phyloP scores from a whole-genome alignment of 2,888 invertebrate species.

The Tetheella fluctuosa region DNA sequence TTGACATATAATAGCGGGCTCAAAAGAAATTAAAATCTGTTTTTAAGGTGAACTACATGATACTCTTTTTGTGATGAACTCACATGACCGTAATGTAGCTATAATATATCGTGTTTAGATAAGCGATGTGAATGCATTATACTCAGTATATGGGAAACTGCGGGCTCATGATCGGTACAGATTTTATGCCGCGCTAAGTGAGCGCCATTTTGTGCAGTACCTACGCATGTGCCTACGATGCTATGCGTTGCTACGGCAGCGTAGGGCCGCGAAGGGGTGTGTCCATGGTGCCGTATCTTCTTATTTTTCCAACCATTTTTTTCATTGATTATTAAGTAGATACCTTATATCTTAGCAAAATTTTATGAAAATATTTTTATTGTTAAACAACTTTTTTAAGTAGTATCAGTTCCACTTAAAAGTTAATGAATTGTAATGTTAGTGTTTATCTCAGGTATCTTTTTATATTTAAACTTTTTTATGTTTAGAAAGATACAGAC shows the following conservation, averaged over 20 bases:
- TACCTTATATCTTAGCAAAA: too few species aligned
- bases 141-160: slow-evolving; percentile 37
- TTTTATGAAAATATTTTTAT: neutral
- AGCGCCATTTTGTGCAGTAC: slow-evolving; percentile 50
- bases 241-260: slow-evolving; percentile 41
- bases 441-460: too few species aligned
- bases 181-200: slow-evolving; percentile 46
- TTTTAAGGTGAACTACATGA: too few species aligned
- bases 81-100: slow-evolving; percentile 41
- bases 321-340: neutral
- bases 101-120: slow-evolving; percentile 47
- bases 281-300: slow-evolving; percentile 2
- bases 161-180: slow-evolving; percentile 42
- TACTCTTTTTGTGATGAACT: too few species aligned
- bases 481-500: neutral
- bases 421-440: too few species aligned
- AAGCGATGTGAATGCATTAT: slow-evolving; percentile 53
- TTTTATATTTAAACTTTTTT: too few species aligned
- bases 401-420: too few species aligned
- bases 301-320: neutral
- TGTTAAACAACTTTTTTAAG: neutral
- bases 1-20: too few species aligned
- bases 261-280: slow-evolving; percentile 16
- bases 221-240: slow-evolving; percentile 42
- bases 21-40: too few species aligned